Conservation (phyloP, 2,113 vertebrate genomes). For the Romanogobio albipinnatus region DNA sequence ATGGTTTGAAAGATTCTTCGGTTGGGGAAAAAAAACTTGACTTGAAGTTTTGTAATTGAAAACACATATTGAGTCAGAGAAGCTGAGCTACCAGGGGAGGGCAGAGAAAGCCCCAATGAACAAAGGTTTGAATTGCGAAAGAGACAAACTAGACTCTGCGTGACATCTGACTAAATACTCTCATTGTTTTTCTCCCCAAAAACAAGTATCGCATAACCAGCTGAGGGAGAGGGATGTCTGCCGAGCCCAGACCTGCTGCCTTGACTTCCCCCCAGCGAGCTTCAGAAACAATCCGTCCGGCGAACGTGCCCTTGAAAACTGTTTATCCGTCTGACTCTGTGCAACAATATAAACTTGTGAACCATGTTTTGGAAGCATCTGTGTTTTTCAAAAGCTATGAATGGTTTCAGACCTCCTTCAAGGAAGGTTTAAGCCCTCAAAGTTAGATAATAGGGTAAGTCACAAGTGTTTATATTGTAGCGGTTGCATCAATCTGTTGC, state of each 20-base stretch:
- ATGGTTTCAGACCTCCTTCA: conserved; percentile 58
- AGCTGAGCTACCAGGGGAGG: conserved; percentile 71
- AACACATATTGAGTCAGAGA: conserved; percentile 75
- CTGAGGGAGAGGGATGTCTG: conserved; percentile 58
- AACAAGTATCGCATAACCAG: conserved; percentile 78
- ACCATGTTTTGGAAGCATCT: conserved; percentile 65
- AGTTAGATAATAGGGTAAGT: conserved; percentile 34
- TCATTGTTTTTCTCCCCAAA: conserved; percentile 79
- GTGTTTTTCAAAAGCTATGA: conserved; percentile 62
- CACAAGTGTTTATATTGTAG: conserved; percentile 38
- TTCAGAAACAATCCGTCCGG: conserved; percentile 54
- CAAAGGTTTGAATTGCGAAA: conserved; percentile 78
- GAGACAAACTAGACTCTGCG: conserved; percentile 75
- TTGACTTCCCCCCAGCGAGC: conserved; percentile 59
- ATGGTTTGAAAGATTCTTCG: conserved; percentile 48
- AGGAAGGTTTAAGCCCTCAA: conserved; percentile 46
- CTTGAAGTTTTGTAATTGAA: conserved; percentile 76
- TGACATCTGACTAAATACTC: conserved; percentile 81
- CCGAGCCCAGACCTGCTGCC: conserved; percentile 62
- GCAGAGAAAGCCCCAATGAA: conserved; percentile 69
- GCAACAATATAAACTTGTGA: conserved; percentile 71
- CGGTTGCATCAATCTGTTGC: conserved; percentile 15
- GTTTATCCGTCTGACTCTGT: conserved; percentile 64
- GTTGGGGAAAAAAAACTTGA: conserved; percentile 49
- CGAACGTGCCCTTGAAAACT: conserved; percentile 59